Base-by-base conservation (phyloP, 1,140 invertebrate genomes). In the Drosophila repletoides region DNA sequence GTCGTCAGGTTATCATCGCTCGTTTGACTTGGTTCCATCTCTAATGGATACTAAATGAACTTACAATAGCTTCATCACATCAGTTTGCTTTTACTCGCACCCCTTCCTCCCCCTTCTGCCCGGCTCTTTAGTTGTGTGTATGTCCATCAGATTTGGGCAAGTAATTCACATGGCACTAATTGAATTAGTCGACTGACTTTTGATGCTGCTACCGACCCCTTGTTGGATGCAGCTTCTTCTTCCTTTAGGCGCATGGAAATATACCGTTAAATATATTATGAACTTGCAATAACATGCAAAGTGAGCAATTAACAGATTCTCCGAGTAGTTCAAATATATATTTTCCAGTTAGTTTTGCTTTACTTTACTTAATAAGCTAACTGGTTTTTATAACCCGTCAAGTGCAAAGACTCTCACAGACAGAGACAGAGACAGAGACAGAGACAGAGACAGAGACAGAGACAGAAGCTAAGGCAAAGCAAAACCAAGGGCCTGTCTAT, bases 131-230 rank as follows among this genome's bases (percentile, higher is more conserved):
- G 19, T 9, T 22, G 14, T 22, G 33, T 41, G 14, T 22, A 36
- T 41, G 26, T 41, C 17, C 52, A 24, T 36, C 51, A 48, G 51
- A 74, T 83, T 83, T 77, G 36, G 64, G 64, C 75, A 64, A 68
- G 79, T 70, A 81, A 81, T 81, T 81, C 77, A 77, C 73, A 81
- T 70, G 79, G 69, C 77, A 81, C 77, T 81, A 81, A 81, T 81
- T 81, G 55, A 81, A 81, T 81, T 81, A 81, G 77, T 81, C 73
- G 75, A 70, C 77, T 83, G 77, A 77, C 79, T 77, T 81, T 75
- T 75, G 53, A 75, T 53, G 46, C 59, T 41, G 76, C 33, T 38
- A 9, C 28, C 10, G 28, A n/a, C 38, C 67, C 43, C 55, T 41
- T 67, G 40, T 29, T 41, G n/a, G 10, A 9, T 45, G 36, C 15